These are phyloP conservation scores for Microctenopoma steveboyesi DNA, from an alignment of 2,797 vertebrate genomes.

Conservation along the genomic window DNA sequence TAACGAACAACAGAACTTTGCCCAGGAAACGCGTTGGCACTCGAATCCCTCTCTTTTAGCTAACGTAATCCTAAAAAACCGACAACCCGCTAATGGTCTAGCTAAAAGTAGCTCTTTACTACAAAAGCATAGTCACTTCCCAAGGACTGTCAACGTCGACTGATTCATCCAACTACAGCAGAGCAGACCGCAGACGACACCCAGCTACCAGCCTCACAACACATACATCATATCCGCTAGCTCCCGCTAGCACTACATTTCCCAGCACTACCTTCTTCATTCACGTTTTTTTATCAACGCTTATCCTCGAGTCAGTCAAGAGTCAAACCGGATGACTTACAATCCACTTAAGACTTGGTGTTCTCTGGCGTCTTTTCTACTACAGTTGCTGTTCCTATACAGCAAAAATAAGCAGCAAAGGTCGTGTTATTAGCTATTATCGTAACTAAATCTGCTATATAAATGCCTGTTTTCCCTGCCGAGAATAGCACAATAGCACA, in stretches of 20 bases:
- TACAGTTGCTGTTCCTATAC: not conserved
- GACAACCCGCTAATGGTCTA: conserved; percentile 50
- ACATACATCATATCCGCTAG: conserved; percentile 60
- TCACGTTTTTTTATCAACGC: conserved; percentile 58
- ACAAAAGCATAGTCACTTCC: conserved; percentile 72
- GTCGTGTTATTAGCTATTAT: not conserved
- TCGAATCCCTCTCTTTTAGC: conserved; percentile 29
- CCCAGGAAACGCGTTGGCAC: conserved; percentile 55
- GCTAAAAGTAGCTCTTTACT: conserved; percentile 73
- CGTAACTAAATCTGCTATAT: too few species aligned
- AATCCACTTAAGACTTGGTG: conserved; percentile 59
- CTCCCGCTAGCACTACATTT: conserved; percentile 15
- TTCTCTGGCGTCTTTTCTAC: conserved; percentile 21
- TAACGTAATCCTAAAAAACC: conserved; percentile 40
- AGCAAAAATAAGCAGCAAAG: not conserved
- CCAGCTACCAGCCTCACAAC: conserved; percentile 42
- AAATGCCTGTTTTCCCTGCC: too few species aligned
- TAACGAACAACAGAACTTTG: conserved; percentile 22
- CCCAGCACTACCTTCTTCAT: conserved; percentile 40
- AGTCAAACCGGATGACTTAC: conserved; percentile 45
- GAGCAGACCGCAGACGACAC: conserved; percentile 55
- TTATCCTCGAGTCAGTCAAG: conserved; percentile 34
- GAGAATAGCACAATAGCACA: too few species aligned
- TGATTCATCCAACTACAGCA: conserved; percentile 71
- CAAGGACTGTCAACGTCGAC: conserved; percentile 71